phyloP scores from a whole-genome alignment of 2,797 vertebrate genomes.

The Sebastes hubbsi region DNA sequence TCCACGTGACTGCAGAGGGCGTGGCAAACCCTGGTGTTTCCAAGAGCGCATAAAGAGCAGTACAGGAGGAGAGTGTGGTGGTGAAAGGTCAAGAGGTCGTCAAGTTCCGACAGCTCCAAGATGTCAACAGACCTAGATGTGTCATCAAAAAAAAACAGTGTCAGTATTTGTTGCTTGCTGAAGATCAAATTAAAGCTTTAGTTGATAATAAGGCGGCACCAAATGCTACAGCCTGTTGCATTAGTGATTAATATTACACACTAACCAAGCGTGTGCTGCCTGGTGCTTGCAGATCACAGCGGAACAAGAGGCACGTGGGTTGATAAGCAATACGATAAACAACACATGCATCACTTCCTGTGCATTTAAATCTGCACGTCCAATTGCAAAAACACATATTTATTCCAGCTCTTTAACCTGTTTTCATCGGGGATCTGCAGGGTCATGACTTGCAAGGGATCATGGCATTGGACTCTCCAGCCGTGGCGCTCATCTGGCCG shows the following conservation, averaged over 20 bases:
- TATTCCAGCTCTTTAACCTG: conserved; percentile 80
- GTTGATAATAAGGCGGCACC: not conserved
- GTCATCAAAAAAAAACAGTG: not conserved
- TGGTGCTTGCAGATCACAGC: not conserved
- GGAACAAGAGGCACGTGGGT: not conserved
- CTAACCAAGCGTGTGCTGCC: not conserved
- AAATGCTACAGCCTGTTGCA: not conserved
- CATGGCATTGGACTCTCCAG: conserved; percentile 89
- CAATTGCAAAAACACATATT: not conserved
- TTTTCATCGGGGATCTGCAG: conserved; percentile 95
- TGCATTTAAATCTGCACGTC: not conserved
- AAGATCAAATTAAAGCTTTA: conserved; percentile 1
- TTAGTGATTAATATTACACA: not conserved
- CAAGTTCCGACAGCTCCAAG: conserved; percentile 90
- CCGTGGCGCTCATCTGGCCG: conserved; percentile 87
- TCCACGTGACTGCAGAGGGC: conserved; percentile 95
- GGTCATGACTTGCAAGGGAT: conserved; percentile 90
- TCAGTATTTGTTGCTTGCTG: not conserved
- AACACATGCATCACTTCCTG: not conserved
- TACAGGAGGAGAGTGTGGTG: conserved; percentile 92
- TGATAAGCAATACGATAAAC: not conserved
- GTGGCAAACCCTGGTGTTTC: conserved; percentile 92
- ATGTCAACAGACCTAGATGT: conserved; percentile 90
- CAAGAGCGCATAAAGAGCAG: conserved; percentile 91
- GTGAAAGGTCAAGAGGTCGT: conserved; percentile 90